Evolutionary conservation across 2,888 invertebrate species (phyloP).

Genomic region (Mythimna vitellina): DNA sequence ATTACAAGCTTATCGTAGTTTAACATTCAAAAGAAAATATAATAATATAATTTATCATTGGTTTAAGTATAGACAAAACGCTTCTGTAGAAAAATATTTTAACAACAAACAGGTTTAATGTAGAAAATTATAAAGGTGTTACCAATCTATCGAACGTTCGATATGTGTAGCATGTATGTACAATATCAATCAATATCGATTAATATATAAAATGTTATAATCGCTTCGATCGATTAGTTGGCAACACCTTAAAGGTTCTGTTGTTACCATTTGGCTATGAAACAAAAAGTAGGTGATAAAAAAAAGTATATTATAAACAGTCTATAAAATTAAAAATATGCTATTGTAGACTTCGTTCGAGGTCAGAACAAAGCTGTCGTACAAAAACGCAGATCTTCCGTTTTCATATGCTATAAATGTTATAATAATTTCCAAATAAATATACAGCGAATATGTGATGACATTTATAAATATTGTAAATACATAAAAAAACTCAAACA

Average conservation of each 20-base stretch:
- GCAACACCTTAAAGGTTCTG: not conserved
- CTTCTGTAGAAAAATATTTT: not conserved
- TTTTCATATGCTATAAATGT: not conserved
- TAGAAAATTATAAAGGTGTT: not conserved
- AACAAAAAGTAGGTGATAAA: not conserved
- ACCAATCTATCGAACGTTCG: not conserved
- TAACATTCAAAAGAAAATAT: constrained; percentile 12
- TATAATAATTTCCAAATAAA: constrained; percentile 14
- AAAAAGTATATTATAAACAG: not conserved
- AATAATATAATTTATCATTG: not conserved
- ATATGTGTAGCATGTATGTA: not conserved
- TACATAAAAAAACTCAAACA: constrained; percentile 3
- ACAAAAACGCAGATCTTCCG: constrained; percentile 16
- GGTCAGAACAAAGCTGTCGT: constrained; percentile 15
- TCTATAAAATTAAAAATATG: constrained; percentile 16
- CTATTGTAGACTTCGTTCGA: constrained; percentile 8
- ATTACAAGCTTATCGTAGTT: constrained; percentile 15
- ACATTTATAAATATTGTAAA: constrained; percentile 19
- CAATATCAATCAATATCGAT: not conserved
- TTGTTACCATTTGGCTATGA: not conserved
- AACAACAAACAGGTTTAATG: not conserved
- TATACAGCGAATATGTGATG: constrained; percentile 47
- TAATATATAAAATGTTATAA: not conserved
- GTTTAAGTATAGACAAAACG: not conserved
- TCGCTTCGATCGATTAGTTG: not conserved